Evolutionary conservation across 2,113 vertebrate genomes (phyloP), one percentile per base, ranked within the genome.

Genomic region (Podarcis raffonei): DNA sequence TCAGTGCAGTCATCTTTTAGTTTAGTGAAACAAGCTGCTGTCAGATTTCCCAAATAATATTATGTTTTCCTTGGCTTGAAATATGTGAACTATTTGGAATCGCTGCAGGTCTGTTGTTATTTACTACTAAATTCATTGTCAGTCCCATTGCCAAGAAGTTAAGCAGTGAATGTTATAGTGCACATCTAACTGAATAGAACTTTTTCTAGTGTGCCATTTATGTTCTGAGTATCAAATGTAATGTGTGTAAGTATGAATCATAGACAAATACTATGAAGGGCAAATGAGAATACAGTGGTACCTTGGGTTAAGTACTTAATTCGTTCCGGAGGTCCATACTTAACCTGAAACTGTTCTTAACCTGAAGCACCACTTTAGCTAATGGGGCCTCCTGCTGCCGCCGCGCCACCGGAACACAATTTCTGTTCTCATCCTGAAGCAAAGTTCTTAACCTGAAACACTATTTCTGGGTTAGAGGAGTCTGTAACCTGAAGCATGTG

Each of bases 61-160:
- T 94, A 75, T 76, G 65, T 94, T 90, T 94, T 93, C 91, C 66
- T 68, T 93, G 65, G 69, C 75, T 86, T 91, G 93, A 91, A 94
- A 95, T 94, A 93, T 62, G 80, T 76, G 69, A 82, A 75, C 59
- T 65, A n/a, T 93, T 94, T 95, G 92, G 92, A 93, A 83, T 83
- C 87, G 86, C 90, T 94, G 84, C 79, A 85, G 69, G 90, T 91
- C 75, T 94, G 84, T 89, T 65, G 92, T 95, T 95, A 93, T 95
- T 95, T 95, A 95, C 94, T 93, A 57, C 77, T 89, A 92, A 92
- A 93, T 91, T 94, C 92, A 90, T 94, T 94, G 92, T 91, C 91
- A 88, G 88, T 84, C 78, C 71, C 92, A 88, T 15, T 91, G 91
- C 92, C 94, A 92, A 85, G 91, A 94, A 95, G 89, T 87, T 90